Conservation (phyloP, 2,888 invertebrate species). For the Ephialtes manifestator region DNA sequence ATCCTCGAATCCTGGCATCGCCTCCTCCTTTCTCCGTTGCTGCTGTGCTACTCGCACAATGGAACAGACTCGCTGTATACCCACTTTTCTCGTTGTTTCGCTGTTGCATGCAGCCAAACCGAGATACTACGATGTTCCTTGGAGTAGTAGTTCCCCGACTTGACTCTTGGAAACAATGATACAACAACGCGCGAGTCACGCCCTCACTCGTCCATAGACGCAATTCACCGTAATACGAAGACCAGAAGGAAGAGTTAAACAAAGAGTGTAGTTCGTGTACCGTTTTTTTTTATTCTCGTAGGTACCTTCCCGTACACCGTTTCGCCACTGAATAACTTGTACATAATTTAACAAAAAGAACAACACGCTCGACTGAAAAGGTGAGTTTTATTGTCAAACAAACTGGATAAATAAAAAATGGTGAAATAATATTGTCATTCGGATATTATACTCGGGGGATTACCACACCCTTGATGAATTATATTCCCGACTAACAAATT, state of each 20-base stretch:
- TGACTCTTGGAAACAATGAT: constrained; percentile 72
- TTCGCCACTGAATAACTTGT: neutral
- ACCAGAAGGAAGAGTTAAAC: constrained; percentile 7
- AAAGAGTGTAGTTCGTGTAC: neutral
- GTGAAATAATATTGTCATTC: too few relatives aligned
- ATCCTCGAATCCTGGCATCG: constrained; percentile 23
- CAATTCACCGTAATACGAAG: constrained; percentile 58
- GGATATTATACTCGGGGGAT: too few relatives aligned
- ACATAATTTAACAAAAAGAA: too few relatives aligned
- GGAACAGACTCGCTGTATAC: neutral
- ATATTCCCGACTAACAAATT: too few relatives aligned
- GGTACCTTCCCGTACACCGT: neutral
- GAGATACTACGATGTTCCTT: constrained; percentile 2
- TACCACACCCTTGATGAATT: too few relatives aligned
- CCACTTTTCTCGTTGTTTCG: neutral
- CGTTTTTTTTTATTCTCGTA: constrained; percentile 1
- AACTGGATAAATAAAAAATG: too few relatives aligned
- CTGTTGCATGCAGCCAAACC: neutral
- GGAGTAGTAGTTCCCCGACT: constrained; percentile 55
- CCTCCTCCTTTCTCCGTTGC: constrained; percentile 26
- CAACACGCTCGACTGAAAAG: too few relatives aligned
- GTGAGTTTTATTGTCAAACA: too few relatives aligned
- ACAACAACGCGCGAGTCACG: constrained; percentile 75
- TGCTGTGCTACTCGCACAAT: constrained; percentile 21
- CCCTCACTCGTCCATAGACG: constrained; percentile 63